These are phyloP conservation scores for Pholis gunnellus DNA, from an alignment of 2,113 vertebrate species.

Conservation along the genomic window DNA sequence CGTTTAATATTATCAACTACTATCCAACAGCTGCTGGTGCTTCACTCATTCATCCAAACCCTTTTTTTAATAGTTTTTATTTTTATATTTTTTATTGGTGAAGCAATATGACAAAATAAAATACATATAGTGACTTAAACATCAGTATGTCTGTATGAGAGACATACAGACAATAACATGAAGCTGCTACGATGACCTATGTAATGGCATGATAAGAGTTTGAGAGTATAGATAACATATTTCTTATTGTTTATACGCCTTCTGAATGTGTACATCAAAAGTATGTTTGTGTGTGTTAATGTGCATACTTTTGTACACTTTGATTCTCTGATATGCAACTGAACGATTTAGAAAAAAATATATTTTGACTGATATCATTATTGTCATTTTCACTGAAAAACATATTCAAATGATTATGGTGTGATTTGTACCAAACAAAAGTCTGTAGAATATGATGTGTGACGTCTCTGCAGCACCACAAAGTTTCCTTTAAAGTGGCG, in stretches of 20 bases:
- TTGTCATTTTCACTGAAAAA: too few relatives aligned
- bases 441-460: too few relatives aligned
- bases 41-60: background rate
- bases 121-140: background rate
- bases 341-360: background rate
- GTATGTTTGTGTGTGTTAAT: background rate
- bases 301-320: background rate
- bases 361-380: too few relatives aligned
- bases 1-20: background rate
- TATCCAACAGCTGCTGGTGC: background rate
- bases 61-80: background rate
- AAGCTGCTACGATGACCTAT: background rate
- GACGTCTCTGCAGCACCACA: too few relatives aligned
- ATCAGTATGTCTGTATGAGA: background rate
- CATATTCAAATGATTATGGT: too few relatives aligned
- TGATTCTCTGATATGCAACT: background rate
- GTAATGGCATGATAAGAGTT: background rate
- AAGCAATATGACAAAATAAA: background rate
- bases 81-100: background rate
- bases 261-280: background rate
- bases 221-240: too few relatives aligned
- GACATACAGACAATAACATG: background rate
- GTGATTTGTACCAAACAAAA: too few relatives aligned
- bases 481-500: too few relatives aligned
- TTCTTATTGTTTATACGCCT: too few relatives aligned